Conservation (phyloP, 2,113 vertebrate genomes). For the Odontesthes bonariensis region DNA sequence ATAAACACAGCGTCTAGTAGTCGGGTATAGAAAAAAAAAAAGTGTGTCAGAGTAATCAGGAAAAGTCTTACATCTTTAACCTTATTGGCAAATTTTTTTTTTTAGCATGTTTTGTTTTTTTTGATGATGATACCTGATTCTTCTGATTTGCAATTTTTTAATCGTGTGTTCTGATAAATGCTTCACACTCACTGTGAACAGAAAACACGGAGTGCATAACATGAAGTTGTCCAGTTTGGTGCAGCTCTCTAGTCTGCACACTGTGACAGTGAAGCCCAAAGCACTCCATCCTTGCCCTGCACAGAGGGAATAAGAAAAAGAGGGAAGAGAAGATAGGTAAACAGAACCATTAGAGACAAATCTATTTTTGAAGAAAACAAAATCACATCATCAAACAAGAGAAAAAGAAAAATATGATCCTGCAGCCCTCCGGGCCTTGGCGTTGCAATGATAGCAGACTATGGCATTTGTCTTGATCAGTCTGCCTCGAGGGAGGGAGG, state of each 20-base stretch:
- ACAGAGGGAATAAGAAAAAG: constrained; percentile 57
- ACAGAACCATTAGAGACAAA: constrained; percentile 87
- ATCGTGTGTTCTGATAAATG: constrained; percentile 19
- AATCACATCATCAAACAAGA: constrained; percentile 88
- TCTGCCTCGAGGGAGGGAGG: constrained; percentile 73
- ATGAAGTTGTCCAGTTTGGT: constrained; percentile 37
- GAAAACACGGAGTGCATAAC: constrained; percentile 18
- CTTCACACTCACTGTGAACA: constrained; percentile 4
- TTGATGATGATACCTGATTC: not conserved
- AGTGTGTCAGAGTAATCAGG: no score
- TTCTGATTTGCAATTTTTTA: constrained; percentile 4
- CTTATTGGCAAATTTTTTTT: not conserved
- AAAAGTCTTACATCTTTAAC: not conserved
- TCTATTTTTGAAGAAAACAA: constrained; percentile 88
- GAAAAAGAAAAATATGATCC: constrained; percentile 86
- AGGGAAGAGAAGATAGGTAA: constrained; percentile 79
- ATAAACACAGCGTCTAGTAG: not conserved
- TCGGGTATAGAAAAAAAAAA: not conserved
- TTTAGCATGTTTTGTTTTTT: no score
- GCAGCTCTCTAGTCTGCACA: constrained; percentile 50
- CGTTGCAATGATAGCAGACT: constrained; percentile 81
- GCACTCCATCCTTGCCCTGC: constrained; percentile 67
- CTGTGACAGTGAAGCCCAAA: constrained; percentile 65
- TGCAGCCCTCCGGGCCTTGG: constrained; percentile 73
- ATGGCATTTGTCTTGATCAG: constrained; percentile 88